Conservation (phyloP, 2,888 invertebrate species). For the Drosophila suboccidentalis region DNA sequence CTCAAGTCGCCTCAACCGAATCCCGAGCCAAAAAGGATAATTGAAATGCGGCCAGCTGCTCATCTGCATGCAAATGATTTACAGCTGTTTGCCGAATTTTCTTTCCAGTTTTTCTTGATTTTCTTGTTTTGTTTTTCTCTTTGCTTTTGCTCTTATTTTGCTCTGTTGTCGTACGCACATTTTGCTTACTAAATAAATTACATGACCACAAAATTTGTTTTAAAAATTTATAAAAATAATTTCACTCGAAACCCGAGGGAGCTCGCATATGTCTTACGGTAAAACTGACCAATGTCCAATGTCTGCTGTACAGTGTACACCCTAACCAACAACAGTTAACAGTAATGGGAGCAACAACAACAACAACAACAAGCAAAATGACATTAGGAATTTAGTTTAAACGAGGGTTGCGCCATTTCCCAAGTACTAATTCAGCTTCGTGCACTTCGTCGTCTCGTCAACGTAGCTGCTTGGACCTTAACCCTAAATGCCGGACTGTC, state of each 20-base stretch:
- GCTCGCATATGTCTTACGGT: conserved; percentile 55
- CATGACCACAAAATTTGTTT: conserved; percentile 60
- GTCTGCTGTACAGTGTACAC: conserved; percentile 22
- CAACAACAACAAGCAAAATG: conserved; percentile 52
- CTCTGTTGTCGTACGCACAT: background rate
- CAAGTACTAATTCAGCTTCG: conserved; percentile 37
- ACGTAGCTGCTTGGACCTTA: conserved; percentile 49
- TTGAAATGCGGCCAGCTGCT: conserved; percentile 67
- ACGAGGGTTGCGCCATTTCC: conserved; percentile 71
- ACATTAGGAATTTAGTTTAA: conserved; percentile 73
- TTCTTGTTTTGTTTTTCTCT: background rate
- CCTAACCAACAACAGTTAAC: conserved; percentile 41
- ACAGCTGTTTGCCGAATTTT: conserved; percentile 55
- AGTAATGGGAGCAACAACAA: conserved; percentile 39
- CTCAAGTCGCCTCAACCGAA: conserved; percentile 6
- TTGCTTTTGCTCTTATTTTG: conserved; percentile 5
- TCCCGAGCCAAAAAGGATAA: conserved; percentile 63
- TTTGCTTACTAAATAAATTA: conserved; percentile 50
- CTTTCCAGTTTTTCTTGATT: conserved; percentile 1
- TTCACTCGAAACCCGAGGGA: conserved; percentile 45
- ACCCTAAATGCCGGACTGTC: conserved; percentile 57
- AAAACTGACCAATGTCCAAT: conserved; percentile 25
- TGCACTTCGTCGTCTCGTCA: conserved; percentile 30
- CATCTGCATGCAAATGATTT: conserved; percentile 69
- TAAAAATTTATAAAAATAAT: conserved; percentile 68